These are phyloP conservation scores for Nyctibius grandis DNA, from an alignment of 2,797 vertebrate genomes.

Conservation along the genomic window DNA sequence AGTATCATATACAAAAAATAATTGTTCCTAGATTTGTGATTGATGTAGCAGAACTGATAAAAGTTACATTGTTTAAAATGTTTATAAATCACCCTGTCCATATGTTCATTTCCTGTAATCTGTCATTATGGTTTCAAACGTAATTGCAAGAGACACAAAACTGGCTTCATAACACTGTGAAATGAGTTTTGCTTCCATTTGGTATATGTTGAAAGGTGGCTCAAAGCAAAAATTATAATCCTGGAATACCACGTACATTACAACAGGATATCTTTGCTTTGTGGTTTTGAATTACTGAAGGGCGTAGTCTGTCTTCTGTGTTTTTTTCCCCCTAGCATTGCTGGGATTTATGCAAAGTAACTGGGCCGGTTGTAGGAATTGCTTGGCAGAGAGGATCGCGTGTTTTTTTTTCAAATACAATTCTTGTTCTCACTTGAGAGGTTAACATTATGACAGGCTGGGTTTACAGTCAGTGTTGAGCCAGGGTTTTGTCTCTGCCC, in stretches of 20 bases:
- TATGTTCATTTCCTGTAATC: conserved; percentile 65
- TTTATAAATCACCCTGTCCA: conserved; percentile 64
- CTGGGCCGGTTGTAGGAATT: neutral
- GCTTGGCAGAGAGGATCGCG: neutral
- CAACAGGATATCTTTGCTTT: conserved; percentile 45
- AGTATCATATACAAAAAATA: conserved; percentile 60
- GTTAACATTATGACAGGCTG: neutral
- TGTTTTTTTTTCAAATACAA: neutral
- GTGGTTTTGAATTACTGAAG: conserved; percentile 53
- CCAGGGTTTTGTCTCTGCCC: neutral
- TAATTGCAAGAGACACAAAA: conserved; percentile 60
- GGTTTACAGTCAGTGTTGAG: neutral
- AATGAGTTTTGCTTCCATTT: conserved; percentile 49
- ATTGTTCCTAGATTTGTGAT: conserved; percentile 61
- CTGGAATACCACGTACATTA: neutral
- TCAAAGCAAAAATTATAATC: conserved; percentile 47
- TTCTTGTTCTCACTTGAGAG: neutral
- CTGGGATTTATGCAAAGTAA: conserved; percentile 16
- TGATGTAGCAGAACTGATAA: conserved; percentile 66
- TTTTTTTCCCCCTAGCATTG: neutral
- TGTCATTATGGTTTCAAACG: conserved; percentile 56
- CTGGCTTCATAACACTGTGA: conserved; percentile 18
- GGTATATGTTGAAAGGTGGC: conserved; percentile 19
- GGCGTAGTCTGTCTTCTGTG: neutral
- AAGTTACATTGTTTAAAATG: conserved; percentile 65